Evolutionary conservation across 2,113 vertebrate genomes (phyloP).

Genomic region (Eulemur rufifrons): DNA sequence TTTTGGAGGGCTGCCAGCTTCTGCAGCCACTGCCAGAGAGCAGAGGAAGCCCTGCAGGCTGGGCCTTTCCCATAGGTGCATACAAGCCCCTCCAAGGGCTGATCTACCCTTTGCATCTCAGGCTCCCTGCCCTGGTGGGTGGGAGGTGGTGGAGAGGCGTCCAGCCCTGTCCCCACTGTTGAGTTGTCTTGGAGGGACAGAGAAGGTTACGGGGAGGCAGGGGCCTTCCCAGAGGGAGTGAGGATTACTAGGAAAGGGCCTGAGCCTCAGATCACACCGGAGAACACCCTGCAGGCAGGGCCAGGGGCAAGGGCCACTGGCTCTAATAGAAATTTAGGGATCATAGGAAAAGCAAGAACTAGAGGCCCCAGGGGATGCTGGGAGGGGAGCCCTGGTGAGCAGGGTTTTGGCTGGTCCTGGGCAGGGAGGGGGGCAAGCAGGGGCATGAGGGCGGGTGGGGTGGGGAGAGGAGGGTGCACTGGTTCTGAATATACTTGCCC

Average conservation of each 20-base stretch:
- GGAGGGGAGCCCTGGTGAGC: slow-evolving; percentile 81
- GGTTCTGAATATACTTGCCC: slow-evolving; percentile 99
- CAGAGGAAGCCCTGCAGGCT: background rate
- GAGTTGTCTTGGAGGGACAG: slow-evolving; percentile 84
- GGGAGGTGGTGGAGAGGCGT: slow-evolving; percentile 1
- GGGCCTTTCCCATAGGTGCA: background rate
- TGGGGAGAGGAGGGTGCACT: slow-evolving; percentile 93
- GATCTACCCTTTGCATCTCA: background rate
- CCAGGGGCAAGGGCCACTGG: slow-evolving; percentile 73
- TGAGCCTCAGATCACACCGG: slow-evolving; percentile 74
- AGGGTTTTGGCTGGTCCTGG: slow-evolving; percentile 85
- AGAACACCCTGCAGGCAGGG: slow-evolving; percentile 75
- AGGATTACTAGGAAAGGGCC: slow-evolving; percentile 36
- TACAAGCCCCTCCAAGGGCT: background rate
- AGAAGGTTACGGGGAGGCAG: slow-evolving; percentile 50
- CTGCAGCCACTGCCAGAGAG: background rate
- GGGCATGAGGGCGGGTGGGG: slow-evolving; percentile 82
- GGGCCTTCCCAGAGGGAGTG: slow-evolving; percentile 23
- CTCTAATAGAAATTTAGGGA: slow-evolving; percentile 62
- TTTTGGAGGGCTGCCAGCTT: background rate
- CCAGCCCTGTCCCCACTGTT: slow-evolving; percentile 84
- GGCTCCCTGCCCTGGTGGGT: background rate
- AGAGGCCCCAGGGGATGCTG: slow-evolving; percentile 75
- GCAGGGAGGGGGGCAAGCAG: slow-evolving; percentile 83
- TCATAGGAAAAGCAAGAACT: slow-evolving; percentile 68